phyloP scores from a whole-genome alignment of 1,140 invertebrate species.

The Drosophila bocqueti region DNA sequence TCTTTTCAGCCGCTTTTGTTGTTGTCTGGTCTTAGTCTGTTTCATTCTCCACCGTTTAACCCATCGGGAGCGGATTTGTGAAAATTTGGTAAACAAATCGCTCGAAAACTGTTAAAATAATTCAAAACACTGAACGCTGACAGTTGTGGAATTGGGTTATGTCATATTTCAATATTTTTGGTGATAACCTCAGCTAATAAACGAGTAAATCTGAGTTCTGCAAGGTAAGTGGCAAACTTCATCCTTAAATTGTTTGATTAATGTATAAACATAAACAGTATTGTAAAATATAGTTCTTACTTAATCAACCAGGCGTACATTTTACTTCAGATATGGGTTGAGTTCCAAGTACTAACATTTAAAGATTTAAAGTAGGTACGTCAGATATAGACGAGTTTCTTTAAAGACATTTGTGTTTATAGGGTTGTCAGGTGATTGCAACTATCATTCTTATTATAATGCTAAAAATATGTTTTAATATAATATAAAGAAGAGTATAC shows the following conservation, averaged over 20 bases:
- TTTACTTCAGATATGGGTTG: conserved; percentile 2
- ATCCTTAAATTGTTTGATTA: background rate
- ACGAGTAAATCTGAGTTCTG: conserved; percentile 10
- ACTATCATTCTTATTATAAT: background rate
- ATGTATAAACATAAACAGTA: background rate
- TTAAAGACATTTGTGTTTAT: conserved; percentile 43
- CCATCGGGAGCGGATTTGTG: conserved; percentile 17
- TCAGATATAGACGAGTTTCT: conserved; percentile 39
- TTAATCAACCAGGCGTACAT: background rate
- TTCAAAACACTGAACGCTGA: conserved; percentile 37
- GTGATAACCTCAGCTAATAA: conserved; percentile 15
- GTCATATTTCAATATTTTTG: background rate
- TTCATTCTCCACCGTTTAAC: conserved; percentile 58
- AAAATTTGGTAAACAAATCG: conserved; percentile 61
- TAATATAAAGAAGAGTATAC: background rate
- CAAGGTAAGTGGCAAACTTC: conserved; percentile 17
- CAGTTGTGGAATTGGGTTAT: conserved; percentile 1
- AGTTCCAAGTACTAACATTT: background rate
- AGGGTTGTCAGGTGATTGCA: conserved; percentile 65
- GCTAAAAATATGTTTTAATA: conserved; percentile 6
- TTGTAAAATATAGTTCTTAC: background rate
- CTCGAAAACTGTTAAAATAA: conserved; percentile 33
- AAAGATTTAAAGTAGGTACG: conserved; percentile 22
- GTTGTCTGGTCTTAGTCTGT: conserved; percentile 66
- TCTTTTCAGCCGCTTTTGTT: conserved; percentile 58